Conservation (phyloP, 2,113 vertebrate species). For the Cheirogaleus medius region DNA sequence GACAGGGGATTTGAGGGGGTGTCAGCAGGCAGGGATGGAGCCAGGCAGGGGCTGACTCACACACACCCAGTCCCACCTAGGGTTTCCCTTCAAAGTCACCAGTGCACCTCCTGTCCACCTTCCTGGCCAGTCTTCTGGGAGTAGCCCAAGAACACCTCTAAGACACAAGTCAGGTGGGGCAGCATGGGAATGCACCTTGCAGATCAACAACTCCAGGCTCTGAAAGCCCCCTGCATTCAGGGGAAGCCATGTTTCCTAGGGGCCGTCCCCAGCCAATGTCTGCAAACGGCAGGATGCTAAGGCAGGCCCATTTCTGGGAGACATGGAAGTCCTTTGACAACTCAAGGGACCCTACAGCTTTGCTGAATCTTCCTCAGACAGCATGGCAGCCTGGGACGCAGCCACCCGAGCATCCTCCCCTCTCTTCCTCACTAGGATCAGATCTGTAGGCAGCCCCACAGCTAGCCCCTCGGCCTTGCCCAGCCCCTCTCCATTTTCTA, state of each 20-base stretch:
- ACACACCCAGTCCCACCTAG: neutral
- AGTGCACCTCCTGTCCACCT: neutral
- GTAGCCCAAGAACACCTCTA: accelerated
- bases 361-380: neutral
- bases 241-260: accelerated
- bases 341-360: neutral
- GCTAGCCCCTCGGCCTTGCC: neutral
- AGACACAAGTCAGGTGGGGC: too few relatives aligned
- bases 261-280: neutral
- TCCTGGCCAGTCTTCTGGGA: neutral
- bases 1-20: constrained; percentile 77
- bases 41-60: constrained; percentile 53
- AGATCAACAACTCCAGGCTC: neutral
- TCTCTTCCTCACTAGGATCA: neutral
- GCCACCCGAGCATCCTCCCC: accelerated
- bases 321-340: neutral
- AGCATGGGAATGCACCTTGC: accelerated
- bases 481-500: neutral
- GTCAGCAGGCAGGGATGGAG: constrained; percentile 73
- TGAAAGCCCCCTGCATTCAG: neutral
- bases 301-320: neutral
- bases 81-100: neutral
- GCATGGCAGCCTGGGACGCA: accelerated
- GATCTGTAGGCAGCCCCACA: accelerated
- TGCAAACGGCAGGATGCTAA: neutral